These are phyloP conservation scores for Palythoa caribaeorum DNA, from an alignment of 92 coral and sea anemone genomes.

Conservation along the genomic window DNA sequence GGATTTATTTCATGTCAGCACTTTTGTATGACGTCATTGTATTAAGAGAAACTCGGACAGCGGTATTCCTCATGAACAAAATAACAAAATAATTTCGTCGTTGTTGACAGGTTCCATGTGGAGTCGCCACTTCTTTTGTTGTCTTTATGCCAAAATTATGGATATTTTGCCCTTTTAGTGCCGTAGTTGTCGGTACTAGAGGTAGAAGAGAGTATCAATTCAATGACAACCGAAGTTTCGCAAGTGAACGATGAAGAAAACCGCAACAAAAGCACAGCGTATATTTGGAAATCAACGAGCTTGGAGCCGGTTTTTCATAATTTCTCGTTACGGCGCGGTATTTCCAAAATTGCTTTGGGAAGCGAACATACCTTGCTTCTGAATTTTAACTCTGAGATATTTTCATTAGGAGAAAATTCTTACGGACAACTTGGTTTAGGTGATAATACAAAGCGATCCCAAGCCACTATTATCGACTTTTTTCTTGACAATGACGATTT, in stretches of 20 bases:
- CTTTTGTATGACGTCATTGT: slow-evolving; percentile 29
- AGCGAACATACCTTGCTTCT: slow-evolving; percentile 88
- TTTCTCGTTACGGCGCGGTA: slow-evolving; percentile 75
- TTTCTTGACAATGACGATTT: slow-evolving; percentile 64
- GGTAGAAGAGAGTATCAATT: neutral
- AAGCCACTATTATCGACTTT: slow-evolving; percentile 68
- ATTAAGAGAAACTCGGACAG: neutral
- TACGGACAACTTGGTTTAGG: slow-evolving; percentile 97
- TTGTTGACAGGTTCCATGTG: slow-evolving; percentile 37
- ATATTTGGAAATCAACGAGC: slow-evolving; percentile 93
- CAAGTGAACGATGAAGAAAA: slow-evolving; percentile 63
- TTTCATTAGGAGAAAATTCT: slow-evolving; percentile 86
- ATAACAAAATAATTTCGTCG: slow-evolving; percentile 16
- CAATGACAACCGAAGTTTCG: slow-evolving; percentile 46
- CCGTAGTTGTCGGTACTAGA: slow-evolving; percentile 10
- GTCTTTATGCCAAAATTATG: neutral
- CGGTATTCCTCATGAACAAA: slow-evolving; percentile 49
- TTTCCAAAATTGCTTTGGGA: slow-evolving; percentile 92
- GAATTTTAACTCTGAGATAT: slow-evolving; percentile 77
- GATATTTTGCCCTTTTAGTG: neutral
- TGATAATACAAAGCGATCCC: slow-evolving; percentile 71
- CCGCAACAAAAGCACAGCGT: slow-evolving; percentile 82
- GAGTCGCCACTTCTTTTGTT: slow-evolving; percentile 26
- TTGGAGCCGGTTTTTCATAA: slow-evolving; percentile 80
- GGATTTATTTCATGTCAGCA: neutral